These are phyloP conservation scores for Choristoneura fumiferana DNA, from an alignment of 1,140 invertebrate genomes.

Conservation along the genomic window DNA sequence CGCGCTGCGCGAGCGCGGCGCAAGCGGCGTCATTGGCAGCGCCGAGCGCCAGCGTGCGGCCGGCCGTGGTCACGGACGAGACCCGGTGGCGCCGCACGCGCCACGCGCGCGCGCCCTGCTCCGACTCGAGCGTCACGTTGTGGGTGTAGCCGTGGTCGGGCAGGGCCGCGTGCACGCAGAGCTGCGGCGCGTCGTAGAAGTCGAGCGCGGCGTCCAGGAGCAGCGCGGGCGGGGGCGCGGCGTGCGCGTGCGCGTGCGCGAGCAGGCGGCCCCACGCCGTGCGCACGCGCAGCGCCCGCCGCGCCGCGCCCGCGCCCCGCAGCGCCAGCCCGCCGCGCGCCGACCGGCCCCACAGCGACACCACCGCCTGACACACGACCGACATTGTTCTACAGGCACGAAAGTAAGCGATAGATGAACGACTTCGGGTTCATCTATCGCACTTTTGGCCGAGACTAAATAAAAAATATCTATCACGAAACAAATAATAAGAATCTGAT, in stretches of 20 bases:
- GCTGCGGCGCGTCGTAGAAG: not conserved
- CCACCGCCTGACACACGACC: conserved; percentile 22
- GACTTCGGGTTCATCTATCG: too few relatives aligned
- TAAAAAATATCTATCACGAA: too few relatives aligned
- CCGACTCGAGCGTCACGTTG: conserved; percentile 25
- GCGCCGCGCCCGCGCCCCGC: conserved; percentile 31
- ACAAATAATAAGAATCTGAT: too few relatives aligned
- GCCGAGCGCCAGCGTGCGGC: conserved; percentile 41
- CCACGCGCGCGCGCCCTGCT: conserved; percentile 22
- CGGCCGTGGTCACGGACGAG: conserved; percentile 3
- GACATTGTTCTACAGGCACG: not conserved
- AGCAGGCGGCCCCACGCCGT: conserved; percentile 18
- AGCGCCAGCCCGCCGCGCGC: conserved; percentile 33
- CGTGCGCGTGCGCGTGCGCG: conserved; percentile 8
- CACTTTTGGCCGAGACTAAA: too few relatives aligned
- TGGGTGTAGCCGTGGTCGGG: not conserved
- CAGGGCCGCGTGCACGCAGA: not conserved
- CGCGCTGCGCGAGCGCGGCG: conserved; percentile 27
- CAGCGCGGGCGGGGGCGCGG: not conserved
- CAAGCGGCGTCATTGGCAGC: conserved; percentile 36
- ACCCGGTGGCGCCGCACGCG: conserved; percentile 33
- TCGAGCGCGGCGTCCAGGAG: not conserved
- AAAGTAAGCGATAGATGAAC: not conserved
- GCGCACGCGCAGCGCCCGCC: conserved; percentile 17
- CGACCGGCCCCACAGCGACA: conserved; percentile 47